Conservation (phyloP, 2,888 invertebrate genomes). For the Cybosia mesomella region DNA sequence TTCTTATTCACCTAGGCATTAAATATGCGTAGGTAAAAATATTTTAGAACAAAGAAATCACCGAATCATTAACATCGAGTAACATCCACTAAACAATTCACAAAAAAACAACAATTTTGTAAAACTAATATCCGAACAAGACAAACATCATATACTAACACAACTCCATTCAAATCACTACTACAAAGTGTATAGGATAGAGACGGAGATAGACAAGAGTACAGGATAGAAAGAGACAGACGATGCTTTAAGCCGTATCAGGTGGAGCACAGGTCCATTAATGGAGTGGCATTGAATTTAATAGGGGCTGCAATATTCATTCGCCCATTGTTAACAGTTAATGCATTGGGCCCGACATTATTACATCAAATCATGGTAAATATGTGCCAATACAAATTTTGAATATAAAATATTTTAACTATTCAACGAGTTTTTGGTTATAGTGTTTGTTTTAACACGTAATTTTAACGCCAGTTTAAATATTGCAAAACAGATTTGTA, state of each 20-base stretch:
- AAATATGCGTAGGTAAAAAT: neutral
- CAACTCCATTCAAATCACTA: conserved; percentile 36
- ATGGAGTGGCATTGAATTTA: conserved; percentile 41
- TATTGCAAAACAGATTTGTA: conserved; percentile 1
- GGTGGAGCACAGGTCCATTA: conserved; percentile 40
- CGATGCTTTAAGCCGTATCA: conserved; percentile 37
- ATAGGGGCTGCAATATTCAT: conserved; percentile 32
- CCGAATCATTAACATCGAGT: conserved; percentile 30
- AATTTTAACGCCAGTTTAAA: conserved; percentile 7
- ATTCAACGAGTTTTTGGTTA: conserved; percentile 9
- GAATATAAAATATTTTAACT: conserved; percentile 7
- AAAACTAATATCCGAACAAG: conserved; percentile 26
- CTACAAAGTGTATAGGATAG: conserved; percentile 26
- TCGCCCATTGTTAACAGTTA: conserved; percentile 32
- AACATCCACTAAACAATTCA: conserved; percentile 44
- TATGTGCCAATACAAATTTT: conserved; percentile 2
- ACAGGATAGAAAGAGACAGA: conserved; percentile 29
- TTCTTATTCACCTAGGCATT: neutral
- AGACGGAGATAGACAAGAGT: conserved; percentile 32
- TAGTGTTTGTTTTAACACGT: conserved; percentile 5
- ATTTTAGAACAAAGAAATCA: conserved; percentile 1
- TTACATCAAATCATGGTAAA: neutral
- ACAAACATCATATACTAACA: conserved; percentile 33
- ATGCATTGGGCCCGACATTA: conserved; percentile 19
- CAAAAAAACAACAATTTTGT: conserved; percentile 18